Evolutionary conservation across 2,113 vertebrate genomes (phyloP), one percentile per base, ranked within the genome.

Genomic region (Trachemys scripta): DNA sequence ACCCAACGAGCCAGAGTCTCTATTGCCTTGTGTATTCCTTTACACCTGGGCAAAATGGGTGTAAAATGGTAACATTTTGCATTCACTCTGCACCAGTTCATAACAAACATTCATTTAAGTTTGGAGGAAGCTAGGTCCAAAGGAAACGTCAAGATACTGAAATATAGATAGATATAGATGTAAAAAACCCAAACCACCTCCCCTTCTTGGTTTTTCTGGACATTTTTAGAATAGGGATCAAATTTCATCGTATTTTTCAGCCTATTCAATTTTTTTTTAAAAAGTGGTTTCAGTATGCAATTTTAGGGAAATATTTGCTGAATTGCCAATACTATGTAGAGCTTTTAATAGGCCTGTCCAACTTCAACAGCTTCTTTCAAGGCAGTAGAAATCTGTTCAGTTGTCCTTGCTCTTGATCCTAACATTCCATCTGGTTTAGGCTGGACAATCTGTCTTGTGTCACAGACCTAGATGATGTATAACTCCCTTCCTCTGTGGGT

Each of bases 371-470:
- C 80, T 95, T 94, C 78, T 86, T 82, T 79, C 47, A 54, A 90
- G 76, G 54, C 76, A 69, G 42, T 94, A 88, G 86, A 93, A 94
- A 95, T 87, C 85, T 91, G 85, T 84, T 87, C 50, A 45, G 79
- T 69, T 93, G 50, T 94, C 92, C 84, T 96, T 93, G 92, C n/a
- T 96, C 80, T 96, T 96, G 76, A 92, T 94, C 82, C 91, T 95
- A 80, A 94, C 75, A 87, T 29, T 92, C 57, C 95, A 81, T 92
- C 62, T 90, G 59, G n/a, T 90, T 95, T 89, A 91, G 51, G 54
- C 51, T 87, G 84, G 80, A 88, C 79, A 27, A 93, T 96, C 87
- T 97, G 90, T 92, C 95, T 94, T 83, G 75, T 93, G 95, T 94
- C 91, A 90, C 59, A n/a, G 85, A 79, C 85, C 88, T 47, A 93